Evolutionary conservation across 2,888 invertebrate species (phyloP).

Genomic region (Drosophila multiciliata): DNA sequence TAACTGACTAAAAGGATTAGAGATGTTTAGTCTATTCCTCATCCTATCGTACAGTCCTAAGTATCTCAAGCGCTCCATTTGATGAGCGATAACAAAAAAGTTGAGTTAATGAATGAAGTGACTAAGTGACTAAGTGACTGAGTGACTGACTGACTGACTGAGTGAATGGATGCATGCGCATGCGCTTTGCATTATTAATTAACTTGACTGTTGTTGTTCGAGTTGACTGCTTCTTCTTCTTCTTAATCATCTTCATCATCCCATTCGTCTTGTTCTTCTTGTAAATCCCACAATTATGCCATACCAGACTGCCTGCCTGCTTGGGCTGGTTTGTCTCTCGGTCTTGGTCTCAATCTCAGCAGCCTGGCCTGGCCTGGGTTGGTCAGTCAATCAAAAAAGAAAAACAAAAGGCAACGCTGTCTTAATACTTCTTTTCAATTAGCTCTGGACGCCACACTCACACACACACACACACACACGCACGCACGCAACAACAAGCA

Average conservation of each 20-base stretch:
- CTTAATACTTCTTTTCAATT: conserved; percentile 74
- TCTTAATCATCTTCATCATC: conserved; percentile 13
- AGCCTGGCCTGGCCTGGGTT: conserved; percentile 53
- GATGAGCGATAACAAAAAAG: conserved; percentile 38
- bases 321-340: conserved; percentile 35
- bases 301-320: conserved; percentile 77
- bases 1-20: background rate
- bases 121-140: conserved; percentile 6
- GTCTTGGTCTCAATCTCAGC: conserved; percentile 49
- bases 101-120: conserved; percentile 34
- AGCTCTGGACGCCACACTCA: conserved; percentile 51
- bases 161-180: conserved; percentile 43
- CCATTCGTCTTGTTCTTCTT: conserved; percentile 32
- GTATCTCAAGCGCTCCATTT: conserved; percentile 65
- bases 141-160: conserved; percentile 35
- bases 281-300: conserved; percentile 78
- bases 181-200: conserved; percentile 78
- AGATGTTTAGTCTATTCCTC: background rate
- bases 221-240: conserved; percentile 11
- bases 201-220: conserved; percentile 49
- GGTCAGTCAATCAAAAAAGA: conserved; percentile 71
- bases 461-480: conserved; percentile 1
- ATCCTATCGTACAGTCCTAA: conserved; percentile 31
- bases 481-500: conserved; percentile 27
- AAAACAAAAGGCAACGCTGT: conserved; percentile 69